Evolutionary conservation across 2,113 vertebrate species (phyloP).

Genomic region (Seriola rivoliana): DNA sequence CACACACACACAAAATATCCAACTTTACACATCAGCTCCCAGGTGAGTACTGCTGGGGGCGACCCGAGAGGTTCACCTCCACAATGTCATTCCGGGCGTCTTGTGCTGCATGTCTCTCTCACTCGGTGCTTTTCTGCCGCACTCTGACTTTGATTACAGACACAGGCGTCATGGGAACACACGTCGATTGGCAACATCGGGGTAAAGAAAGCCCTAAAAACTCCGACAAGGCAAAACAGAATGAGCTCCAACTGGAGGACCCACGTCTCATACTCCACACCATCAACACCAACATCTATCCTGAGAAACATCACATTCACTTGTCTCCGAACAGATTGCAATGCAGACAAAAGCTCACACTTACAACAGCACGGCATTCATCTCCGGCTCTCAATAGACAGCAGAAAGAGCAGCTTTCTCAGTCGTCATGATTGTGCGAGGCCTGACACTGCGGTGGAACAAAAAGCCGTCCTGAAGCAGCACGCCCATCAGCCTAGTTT

Average conservation of each 20-base stretch:
- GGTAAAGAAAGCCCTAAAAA: constrained; percentile 40
- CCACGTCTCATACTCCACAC: background rate
- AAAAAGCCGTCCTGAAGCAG: constrained; percentile 46
- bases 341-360: constrained; percentile 31
- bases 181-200: constrained; percentile 31
- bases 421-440: background rate
- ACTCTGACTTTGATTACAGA: constrained; percentile 59
- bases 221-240: constrained; percentile 10
- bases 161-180: constrained; percentile 47
- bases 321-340: constrained; percentile 29
- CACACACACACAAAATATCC: constrained; percentile 46
- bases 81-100: constrained; percentile 75
- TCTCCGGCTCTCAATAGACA: background rate
- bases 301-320: background rate
- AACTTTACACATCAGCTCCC: constrained; percentile 75
- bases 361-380: constrained; percentile 9
- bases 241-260: constrained; percentile 11
- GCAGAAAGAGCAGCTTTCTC: constrained; percentile 14
- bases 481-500: constrained; percentile 25
- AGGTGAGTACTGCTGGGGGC: constrained; percentile 68
- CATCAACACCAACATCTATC: background rate
- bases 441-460: constrained; percentile 26
- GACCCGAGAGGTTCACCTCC: constrained; percentile 75
- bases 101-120: constrained; percentile 36
- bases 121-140: constrained; percentile 24